Percentiles rank a stretch among this genome's conserved stretches.
These are phyloP conservation scores for Microcaecilia unicolor DNA, from an alignment of 2,797 vertebrate species.

Conservation along the genomic window DNA sequence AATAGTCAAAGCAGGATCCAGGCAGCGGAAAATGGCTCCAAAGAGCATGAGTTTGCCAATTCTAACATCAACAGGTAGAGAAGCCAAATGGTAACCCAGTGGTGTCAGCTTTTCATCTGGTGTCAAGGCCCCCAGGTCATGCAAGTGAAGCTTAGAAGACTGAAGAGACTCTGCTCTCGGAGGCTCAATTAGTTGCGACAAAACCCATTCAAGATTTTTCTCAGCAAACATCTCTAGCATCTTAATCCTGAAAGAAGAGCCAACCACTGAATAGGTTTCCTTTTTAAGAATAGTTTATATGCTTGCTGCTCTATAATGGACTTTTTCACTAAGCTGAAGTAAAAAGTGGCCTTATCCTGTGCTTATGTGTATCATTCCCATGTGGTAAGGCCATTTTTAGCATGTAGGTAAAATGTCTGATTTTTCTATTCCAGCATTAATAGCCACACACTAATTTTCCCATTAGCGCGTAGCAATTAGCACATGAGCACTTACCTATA, in stretches of 20 bases:
- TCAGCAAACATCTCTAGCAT: slow-evolving; percentile 84
- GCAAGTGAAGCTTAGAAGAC: slow-evolving; percentile 76
- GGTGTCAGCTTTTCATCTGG: slow-evolving; percentile 81
- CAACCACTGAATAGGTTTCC: too few relatives aligned
- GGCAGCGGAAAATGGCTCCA: slow-evolving; percentile 92
- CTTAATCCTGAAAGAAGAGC: slow-evolving; percentile 72
- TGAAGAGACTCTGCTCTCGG: slow-evolving; percentile 66
- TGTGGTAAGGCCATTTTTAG: too few relatives aligned
- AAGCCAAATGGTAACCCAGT: slow-evolving; percentile 91
- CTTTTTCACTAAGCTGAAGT: too few relatives aligned
- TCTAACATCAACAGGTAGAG: slow-evolving; percentile 90
- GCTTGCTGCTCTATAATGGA: too few relatives aligned
- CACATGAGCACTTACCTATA: too few relatives aligned
- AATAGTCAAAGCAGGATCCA: slow-evolving; percentile 91
- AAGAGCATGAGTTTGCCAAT: slow-evolving; percentile 96
- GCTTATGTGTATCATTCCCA: too few relatives aligned
- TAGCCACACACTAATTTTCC: too few relatives aligned
- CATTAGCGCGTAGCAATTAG: too few relatives aligned
- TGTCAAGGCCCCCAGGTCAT: slow-evolving; percentile 82
- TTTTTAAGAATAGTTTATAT: too few relatives aligned
- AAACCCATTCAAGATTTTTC: slow-evolving; percentile 70
- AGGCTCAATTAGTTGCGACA: slow-evolving; percentile 84
- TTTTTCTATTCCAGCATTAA: too few relatives aligned
- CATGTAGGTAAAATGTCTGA: too few relatives aligned
- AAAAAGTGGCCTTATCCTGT: too few relatives aligned